Conservation (phyloP, 1,140 invertebrate genomes). For the Phymorhynchus buccinoides region DNA sequence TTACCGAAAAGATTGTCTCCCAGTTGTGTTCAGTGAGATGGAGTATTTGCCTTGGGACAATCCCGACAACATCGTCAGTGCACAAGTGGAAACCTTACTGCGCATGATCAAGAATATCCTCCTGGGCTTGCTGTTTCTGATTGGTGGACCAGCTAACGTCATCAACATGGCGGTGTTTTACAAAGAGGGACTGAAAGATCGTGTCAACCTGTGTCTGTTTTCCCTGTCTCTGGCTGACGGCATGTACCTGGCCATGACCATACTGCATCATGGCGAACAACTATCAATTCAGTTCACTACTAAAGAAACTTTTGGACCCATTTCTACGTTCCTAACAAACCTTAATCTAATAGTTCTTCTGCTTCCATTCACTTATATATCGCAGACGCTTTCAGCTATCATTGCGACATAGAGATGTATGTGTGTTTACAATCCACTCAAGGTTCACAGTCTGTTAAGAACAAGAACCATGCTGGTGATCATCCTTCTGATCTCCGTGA, state of each 20-base stretch:
- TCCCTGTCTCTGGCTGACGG: not conserved
- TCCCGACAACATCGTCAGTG: too few relatives aligned
- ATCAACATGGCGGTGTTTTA: too few relatives aligned
- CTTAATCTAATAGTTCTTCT: not conserved
- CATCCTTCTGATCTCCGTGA: not conserved
- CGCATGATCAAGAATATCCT: not conserved
- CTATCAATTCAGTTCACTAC: not conserved
- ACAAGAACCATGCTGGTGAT: not conserved
- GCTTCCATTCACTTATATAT: not conserved
- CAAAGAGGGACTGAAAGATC: too few relatives aligned
- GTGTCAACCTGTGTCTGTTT: not conserved
- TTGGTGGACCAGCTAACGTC: too few relatives aligned
- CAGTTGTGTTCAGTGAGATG: not conserved
- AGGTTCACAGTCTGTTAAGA: not conserved
- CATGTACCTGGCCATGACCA: not conserved
- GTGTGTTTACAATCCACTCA: constrained; percentile 10
- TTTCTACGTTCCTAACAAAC: not conserved
- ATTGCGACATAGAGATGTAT: constrained; percentile 11
- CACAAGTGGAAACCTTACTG: not conserved
- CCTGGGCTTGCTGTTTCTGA: too few relatives aligned
- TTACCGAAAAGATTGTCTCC: too few relatives aligned
- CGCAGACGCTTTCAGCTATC: constrained; percentile 1
- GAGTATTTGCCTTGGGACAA: not conserved
- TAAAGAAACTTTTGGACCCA: not conserved
- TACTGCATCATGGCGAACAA: not conserved